A percentile compares a stretch with the other conserved stretches of the same genome.
These are phyloP conservation scores for Deladenus siricidicola DNA, from an alignment of 2,888 invertebrate species.

Conservation along the genomic window DNA sequence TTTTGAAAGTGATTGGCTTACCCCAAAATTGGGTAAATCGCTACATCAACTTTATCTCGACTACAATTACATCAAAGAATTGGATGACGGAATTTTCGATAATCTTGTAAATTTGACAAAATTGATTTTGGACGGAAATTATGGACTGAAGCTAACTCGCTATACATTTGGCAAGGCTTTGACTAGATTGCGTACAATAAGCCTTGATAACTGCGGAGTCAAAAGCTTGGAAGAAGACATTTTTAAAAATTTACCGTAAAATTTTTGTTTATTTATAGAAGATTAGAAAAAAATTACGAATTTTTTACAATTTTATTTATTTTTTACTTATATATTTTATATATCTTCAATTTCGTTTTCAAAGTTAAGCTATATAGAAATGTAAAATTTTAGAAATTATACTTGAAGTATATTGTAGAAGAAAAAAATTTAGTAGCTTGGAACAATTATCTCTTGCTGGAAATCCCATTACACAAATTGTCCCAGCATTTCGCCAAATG, in stretches of 20 bases:
- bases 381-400: no score
- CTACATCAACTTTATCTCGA: conserved; percentile 29
- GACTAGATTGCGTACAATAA: conserved; percentile 32
- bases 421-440: neutral
- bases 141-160: conserved; percentile 8
- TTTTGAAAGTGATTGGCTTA: conserved; percentile 34
- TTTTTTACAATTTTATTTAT: no score
- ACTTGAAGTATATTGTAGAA: no score
- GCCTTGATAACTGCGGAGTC: conserved; percentile 34
- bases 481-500: neutral
- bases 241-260: conserved; percentile 31
- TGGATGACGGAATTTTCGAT: conserved; percentile 20
- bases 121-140: conserved; percentile 34
- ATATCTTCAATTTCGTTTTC: no score
- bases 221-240: conserved; percentile 19
- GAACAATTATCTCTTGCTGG: neutral
- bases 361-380: no score
- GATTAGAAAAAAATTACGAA: no score
- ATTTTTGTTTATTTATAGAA: neutral
- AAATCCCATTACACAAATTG: neutral
- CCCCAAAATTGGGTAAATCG: conserved; percentile 28
- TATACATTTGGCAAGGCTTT: conserved; percentile 24
- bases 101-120: conserved; percentile 23
- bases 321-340: no score
- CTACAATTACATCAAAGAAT: conserved; percentile 17